phyloP scores from a whole-genome alignment of 2,113 vertebrate species.

The Mesoclemmys tuberculata region DNA sequence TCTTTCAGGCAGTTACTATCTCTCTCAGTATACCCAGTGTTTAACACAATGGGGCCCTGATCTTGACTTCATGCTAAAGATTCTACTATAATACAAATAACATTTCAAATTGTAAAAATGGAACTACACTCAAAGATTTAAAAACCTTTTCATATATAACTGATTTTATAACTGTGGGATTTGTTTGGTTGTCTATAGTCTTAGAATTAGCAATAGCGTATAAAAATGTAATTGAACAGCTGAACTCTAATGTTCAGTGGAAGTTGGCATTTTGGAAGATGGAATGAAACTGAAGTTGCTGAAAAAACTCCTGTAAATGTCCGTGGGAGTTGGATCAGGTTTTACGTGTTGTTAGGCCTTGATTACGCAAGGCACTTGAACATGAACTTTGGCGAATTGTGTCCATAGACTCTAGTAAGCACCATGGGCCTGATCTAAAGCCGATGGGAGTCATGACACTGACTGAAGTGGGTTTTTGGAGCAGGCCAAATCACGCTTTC shows the following conservation, averaged over 20 bases:
- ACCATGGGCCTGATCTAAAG: too few relatives aligned
- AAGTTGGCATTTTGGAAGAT: too few relatives aligned
- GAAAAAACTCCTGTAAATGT: too few relatives aligned
- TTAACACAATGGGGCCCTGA: background rate
- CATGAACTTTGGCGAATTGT: background rate
- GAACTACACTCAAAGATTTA: background rate
- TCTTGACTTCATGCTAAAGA: background rate
- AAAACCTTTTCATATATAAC: background rate
- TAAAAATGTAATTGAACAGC: too few relatives aligned
- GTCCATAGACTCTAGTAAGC: too few relatives aligned
- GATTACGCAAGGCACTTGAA: background rate
- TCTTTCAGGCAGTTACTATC: background rate
- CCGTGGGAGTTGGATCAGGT: background rate
- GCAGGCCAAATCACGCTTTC: fast-evolving
- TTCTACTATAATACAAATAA: background rate
- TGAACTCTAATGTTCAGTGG: background rate
- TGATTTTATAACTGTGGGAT: background rate
- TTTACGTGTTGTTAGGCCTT: background rate
- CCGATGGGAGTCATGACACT: background rate
- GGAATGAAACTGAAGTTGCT: too few relatives aligned
- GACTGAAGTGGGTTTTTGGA: background rate
- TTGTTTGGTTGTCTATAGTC: background rate
- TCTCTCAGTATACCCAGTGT: background rate
- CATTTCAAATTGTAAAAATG: background rate
- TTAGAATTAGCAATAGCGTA: background rate